Evolutionary conservation across 92 coral and sea anemone genomes (phyloP), one percentile per base, ranked within the genome.

Genomic region (Galaxea fascicularis): DNA sequence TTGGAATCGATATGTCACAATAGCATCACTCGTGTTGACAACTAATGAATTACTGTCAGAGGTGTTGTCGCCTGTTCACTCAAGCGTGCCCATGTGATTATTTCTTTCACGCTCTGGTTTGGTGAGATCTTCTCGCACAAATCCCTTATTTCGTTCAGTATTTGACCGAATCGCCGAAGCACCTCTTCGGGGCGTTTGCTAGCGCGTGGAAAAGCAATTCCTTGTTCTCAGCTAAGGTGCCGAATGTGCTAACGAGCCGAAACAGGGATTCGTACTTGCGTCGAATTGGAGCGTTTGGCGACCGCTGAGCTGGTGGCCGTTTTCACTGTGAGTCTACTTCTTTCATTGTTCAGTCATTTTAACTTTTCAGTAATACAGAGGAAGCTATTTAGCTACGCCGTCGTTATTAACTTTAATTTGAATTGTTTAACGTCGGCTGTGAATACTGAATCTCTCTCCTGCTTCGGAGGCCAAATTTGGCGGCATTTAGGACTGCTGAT

Each of bases 31-130:
- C 68, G n/a, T 52, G 86, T 39, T 82, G 86, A 82, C 86, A 82
- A 71, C 65, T 82, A 51, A 57, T 82, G 86, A 82, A 57, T 82
- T 35, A 58, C 78, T 82, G 86, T 82, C 78, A 82, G 57, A 71
- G 57, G 54, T 71, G 71, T 53, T 31, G 80, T 71, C 88, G 88
- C 79, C 30, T 88, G 65, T 6, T 57, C 89, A 84, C 65, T 79
- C 85, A 84, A 69, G 76, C 89, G 92, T 89, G 78, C 14, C 78
- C 41, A 69, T 68, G 70, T 71, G 75, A 31, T 79, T 35, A 82
- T 70, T n/a, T 22, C 20, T 5, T 31, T 17, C 57, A 16, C 86
- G 70, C 69, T 39, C 45, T 8, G 59, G 24, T 26, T 22, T 31
- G 76, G 57, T 46, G 69, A 57, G 78, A 8, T 18, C 56, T 69